Base-by-base conservation (phyloP, 1,140 invertebrate genomes). In the Dendroctonus valens region DNA sequence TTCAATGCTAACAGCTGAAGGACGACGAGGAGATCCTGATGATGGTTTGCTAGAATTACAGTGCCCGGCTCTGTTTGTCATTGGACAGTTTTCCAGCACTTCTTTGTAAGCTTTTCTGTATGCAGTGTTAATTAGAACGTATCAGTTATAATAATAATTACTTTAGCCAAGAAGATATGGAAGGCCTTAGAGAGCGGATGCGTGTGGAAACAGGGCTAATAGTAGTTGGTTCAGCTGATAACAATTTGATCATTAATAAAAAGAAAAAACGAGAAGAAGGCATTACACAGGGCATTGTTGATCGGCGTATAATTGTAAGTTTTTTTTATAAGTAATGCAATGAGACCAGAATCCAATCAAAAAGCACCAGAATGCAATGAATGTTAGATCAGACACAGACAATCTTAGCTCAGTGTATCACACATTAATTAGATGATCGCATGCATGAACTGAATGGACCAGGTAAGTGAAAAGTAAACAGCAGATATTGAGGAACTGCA, bases 181-280 rank as follows among this genome's bases (percentile, higher is more conserved):
- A 94, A 76, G 86, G 90, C 57, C 76, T 93, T 7, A 78, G 92
- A 6, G 84, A 90, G 73, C 83, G 84, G 54, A 89, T 94, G 86
- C 79, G 86, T 65, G 87, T 89, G 0, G 88, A 92, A 73, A 90
- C 89, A 0, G 86, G 87, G 59, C 77, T 95, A 9, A 82, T 94
- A 8, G 84, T 95, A 0, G 87, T 95, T n/a, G 91, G 91, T 15
- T 87, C 88, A 41, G 91, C 89, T 5, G 91, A 94, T 79, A 89
- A 92, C 76, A 80, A 87, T 54, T 79, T 95, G 3, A 80, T 90
- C 57, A 83, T 95, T 59, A 85, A 82, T 6, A 87, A 87, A 46
- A 81, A 83, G 3, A 91, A 92, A 73, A 86, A 89, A 58, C 83
- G 86, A 68, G 78, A 81, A 5, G 89, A 93, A 67, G 85, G 87